A percentile compares a stretch with the other conserved stretches of the same genome.
Evolutionary conservation across 2,888 invertebrate species (phyloP).

Genomic region (Ptychoptera contaminata): DNA sequence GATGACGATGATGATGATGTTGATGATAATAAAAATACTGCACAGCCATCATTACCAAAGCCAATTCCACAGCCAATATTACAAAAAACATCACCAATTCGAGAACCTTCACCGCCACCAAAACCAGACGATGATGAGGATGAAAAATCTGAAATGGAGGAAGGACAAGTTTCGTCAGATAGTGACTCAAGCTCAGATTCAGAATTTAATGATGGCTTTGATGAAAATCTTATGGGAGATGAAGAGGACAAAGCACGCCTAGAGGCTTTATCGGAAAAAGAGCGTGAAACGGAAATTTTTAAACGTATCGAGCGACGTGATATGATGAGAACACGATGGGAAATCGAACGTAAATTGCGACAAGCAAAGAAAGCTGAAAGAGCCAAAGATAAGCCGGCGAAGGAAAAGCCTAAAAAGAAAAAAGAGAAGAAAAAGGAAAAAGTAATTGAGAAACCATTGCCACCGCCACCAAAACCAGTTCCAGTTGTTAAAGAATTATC

Average conservation of each 20-base stretch:
- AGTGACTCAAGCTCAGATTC: conserved; percentile 51
- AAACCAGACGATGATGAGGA: conserved; percentile 8
- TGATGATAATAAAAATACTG: conserved; percentile 24
- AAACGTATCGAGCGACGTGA: conserved; percentile 91
- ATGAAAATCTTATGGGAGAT: conserved; percentile 93
- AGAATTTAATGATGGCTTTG: conserved; percentile 93
- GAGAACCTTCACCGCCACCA: conserved; percentile 14
- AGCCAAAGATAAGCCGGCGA: conserved; percentile 36
- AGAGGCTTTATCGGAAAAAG: conserved; percentile 89
- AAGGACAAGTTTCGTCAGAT: conserved; percentile 73
- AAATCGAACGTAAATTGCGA: conserved; percentile 85
- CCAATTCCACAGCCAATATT: too few relatives aligned
- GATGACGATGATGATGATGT: conserved; percentile 19
- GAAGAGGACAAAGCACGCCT: conserved; percentile 83
- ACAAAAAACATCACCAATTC: conserved; percentile 1
- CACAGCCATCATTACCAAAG: not conserved
- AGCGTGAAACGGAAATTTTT: conserved; percentile 92
- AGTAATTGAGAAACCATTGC: conserved; percentile 14
- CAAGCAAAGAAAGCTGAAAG: conserved; percentile 64
- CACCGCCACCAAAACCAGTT: conserved; percentile 7
- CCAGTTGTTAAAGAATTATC: not conserved
- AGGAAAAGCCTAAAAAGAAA: conserved; percentile 34
- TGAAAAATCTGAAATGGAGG: conserved; percentile 56
- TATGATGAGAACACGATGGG: conserved; percentile 84
- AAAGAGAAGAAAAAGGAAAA: conserved; percentile 35